Conservation (phyloP, 2,888 invertebrate genomes). For the Phengaris alcon region DNA sequence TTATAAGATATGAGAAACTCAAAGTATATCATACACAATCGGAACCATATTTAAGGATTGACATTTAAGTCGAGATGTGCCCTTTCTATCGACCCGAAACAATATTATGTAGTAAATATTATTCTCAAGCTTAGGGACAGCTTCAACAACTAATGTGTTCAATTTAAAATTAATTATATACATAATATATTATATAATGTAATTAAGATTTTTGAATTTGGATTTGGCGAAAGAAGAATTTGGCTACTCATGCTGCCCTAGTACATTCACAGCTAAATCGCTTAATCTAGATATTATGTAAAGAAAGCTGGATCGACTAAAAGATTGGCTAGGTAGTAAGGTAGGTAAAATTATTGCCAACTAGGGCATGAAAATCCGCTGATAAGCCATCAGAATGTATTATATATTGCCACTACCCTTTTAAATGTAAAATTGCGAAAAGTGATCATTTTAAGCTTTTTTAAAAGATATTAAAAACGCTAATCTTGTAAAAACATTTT, state of each 20-base stretch:
- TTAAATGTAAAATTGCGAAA: background rate
- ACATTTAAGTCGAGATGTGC: no score
- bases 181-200: no score
- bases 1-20: no score
- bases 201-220: no score
- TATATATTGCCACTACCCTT: background rate
- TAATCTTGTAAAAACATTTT: constrained; percentile 6
- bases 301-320: constrained; percentile 13
- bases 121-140: no score
- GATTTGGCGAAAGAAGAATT: no score
- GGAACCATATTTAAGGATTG: no score
- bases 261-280: constrained; percentile 5
- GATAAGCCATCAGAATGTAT: constrained; percentile 7
- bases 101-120: no score
- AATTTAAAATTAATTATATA: no score
- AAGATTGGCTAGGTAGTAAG: constrained; percentile 11
- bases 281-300: constrained; percentile 24
- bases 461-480: background rate
- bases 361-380: constrained; percentile 7
- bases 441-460: background rate
- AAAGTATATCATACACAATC: no score
- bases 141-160: no score
- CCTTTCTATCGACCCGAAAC: no score
- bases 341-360: constrained; percentile 16
- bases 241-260: background rate